phyloP scores from a whole-genome alignment of 2,888 invertebrate genomes.

The Autographa pulchrina region DNA sequence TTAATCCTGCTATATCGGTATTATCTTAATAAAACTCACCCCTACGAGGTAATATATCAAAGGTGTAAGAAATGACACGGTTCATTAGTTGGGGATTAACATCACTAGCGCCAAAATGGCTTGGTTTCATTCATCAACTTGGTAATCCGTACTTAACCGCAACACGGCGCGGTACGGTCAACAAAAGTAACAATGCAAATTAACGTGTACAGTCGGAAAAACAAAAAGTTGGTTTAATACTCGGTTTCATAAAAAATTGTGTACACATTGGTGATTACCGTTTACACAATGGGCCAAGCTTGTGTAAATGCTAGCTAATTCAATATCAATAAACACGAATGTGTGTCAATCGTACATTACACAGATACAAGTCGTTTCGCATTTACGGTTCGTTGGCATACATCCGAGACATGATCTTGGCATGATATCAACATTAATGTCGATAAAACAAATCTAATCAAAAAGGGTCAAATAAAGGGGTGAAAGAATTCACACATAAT shows the following conservation, averaged over 20 bases:
- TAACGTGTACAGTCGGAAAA: slow-evolving; percentile 39
- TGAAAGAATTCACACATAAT: slow-evolving; percentile 39
- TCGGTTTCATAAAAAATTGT: slow-evolving; percentile 23
- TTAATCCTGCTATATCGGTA: slow-evolving; percentile 13
- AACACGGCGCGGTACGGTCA: slow-evolving; percentile 56
- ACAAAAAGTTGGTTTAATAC: slow-evolving; percentile 29
- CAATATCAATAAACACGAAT: background rate
- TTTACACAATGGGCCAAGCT: background rate
- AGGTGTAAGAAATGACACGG: slow-evolving; percentile 59
- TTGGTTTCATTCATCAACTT: slow-evolving; percentile 67
- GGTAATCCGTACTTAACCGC: slow-evolving; percentile 65
- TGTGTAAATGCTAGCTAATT: background rate
- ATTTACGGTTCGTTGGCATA: slow-evolving; percentile 6
- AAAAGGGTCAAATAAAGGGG: background rate
- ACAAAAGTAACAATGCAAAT: slow-evolving; percentile 56
- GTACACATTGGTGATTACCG: background rate
- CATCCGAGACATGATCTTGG: background rate
- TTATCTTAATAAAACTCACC: slow-evolving; percentile 7
- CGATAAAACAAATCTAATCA: slow-evolving; percentile 16
- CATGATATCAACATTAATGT: slow-evolving; percentile 5
- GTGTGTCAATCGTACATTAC: background rate
- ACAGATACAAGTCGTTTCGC: background rate
- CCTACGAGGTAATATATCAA: slow-evolving; percentile 40
- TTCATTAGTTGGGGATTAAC: slow-evolving; percentile 71
- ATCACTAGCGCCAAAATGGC: slow-evolving; percentile 57